Percentiles rank a stretch among this genome's conserved stretches.
phyloP scores from a whole-genome alignment of 2,113 vertebrate genomes.

The Gymnarchus niloticus region DNA sequence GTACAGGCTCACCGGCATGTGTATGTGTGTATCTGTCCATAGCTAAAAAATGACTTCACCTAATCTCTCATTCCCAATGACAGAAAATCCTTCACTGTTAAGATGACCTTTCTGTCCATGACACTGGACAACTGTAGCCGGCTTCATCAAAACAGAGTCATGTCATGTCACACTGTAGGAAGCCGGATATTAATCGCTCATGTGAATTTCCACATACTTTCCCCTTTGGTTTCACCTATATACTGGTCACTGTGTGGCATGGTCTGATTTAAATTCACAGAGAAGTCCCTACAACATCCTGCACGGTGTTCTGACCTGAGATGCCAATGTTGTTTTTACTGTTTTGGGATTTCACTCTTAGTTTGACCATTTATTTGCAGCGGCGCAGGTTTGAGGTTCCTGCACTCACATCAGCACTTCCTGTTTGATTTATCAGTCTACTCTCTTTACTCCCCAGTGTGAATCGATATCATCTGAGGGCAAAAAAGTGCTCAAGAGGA shows the following conservation, averaged over 20 bases:
- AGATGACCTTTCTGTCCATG: background rate
- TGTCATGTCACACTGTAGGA: no score
- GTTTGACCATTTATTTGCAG: background rate
- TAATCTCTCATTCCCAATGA: background rate
- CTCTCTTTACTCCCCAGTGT: background rate
- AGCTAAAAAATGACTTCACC: background rate
- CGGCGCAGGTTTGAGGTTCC: background rate
- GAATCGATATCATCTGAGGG: background rate
- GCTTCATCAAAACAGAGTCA: background rate
- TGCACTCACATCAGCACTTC: background rate
- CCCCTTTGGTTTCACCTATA: background rate
- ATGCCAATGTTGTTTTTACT: no score
- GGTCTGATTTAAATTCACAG: background rate
- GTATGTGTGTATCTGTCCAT: no score
- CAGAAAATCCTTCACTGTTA: background rate
- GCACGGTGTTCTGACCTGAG: background rate
- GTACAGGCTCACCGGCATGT: no score
- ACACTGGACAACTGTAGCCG: background rate
- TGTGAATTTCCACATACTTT: no score
- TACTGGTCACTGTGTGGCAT: background rate
- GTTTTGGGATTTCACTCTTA: no score
- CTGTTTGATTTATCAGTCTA: background rate
- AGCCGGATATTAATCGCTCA: no score
- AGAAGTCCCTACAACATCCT: no score
- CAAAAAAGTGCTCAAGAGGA: background rate